These are phyloP conservation scores for Orius laevigatus DNA, from an alignment of 1,140 invertebrate genomes.

Conservation along the genomic window DNA sequence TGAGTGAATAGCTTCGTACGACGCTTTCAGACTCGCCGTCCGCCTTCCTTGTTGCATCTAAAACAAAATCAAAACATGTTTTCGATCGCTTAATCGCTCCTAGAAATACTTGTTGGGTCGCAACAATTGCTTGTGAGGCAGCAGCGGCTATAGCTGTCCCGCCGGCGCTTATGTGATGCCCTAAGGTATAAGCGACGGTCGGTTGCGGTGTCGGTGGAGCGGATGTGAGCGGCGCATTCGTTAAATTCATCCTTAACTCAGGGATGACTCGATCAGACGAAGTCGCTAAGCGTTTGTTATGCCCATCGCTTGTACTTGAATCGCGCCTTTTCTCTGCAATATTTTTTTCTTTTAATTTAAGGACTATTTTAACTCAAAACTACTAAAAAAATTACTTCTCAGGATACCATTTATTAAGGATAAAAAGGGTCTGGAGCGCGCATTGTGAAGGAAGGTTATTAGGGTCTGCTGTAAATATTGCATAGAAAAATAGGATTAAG, in stretches of 20 bases:
- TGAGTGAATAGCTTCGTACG: conserved; percentile 69
- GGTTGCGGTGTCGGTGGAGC: conserved; percentile 19
- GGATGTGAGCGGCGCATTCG: neutral
- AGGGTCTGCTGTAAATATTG: no score
- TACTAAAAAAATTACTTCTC: no score
- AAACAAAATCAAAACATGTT: conserved; percentile 13
- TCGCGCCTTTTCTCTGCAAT: conserved; percentile 8
- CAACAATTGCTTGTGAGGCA: conserved; percentile 88
- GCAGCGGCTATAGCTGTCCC: conserved; percentile 85
- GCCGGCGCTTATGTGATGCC: conserved; percentile 57
- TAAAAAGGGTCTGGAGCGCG: no score
- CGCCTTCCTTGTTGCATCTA: conserved; percentile 84
- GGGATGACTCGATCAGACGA: conserved; percentile 10
- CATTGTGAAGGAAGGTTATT: no score
- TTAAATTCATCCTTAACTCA: conserved; percentile 13
- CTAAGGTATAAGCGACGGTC: conserved; percentile 39
- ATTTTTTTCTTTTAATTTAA: no score
- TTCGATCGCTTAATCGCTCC: conserved; percentile 6
- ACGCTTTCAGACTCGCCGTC: conserved; percentile 87
- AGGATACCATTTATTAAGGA: no score
- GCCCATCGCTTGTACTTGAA: conserved; percentile 5
- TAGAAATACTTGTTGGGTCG: conserved; percentile 66
- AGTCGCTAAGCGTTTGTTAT: neutral
- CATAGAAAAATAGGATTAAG: no score
- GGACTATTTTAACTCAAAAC: no score